Base-by-base conservation (phyloP, 1,140 invertebrate genomes). In the Bombus ignitus region DNA sequence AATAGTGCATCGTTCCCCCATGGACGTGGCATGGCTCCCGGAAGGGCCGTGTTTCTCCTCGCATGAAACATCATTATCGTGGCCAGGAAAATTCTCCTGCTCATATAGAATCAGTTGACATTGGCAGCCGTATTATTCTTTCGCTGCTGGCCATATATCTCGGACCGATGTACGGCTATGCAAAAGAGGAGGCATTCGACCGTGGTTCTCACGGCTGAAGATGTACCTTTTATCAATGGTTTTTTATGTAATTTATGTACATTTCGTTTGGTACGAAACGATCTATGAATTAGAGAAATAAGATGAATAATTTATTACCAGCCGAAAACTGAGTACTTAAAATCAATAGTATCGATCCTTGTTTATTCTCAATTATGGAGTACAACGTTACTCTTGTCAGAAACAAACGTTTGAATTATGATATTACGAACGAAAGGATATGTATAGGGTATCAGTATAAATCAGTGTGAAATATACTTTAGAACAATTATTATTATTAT, bases 161-260 rank as follows among this genome's bases (percentile, higher is more conserved):
- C 6, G 22, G 8, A 57, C 8, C 62, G 62, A 76, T 83, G 57
- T 68, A 42, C 57, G 42, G 28, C 73, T 39, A 57, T 42, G 44
- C 32, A 72, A 47, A 68, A 57, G 59, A 74, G 68, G 72, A 88
- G 35, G 65, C 59, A 22, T 76, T 59, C 70, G 42, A 28, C 37
- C 57, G 82, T 35, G 39, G 25, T 81, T 89, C 87, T 88, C 88
- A 81, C 66, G 73, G 77, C 66, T 71, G 66, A 18, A 77, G 32
- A 74, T 25, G 37, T 6, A 25, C n/a, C 35, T 57, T 28, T 12
- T 4, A 76, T 13, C 42, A 66, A 8, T n/a, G 18, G 32, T 39
- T 85, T 87, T 66, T 70, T 53, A 73, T 42, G 32, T 28, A 13
- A 32, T 37, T 18, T 37, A 32, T 79, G 35, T 65, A 13, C 12